Evolutionary conservation across 2,113 vertebrate species (phyloP), one percentile per base, ranked within the genome.

Genomic region (Eira barbara): DNA sequence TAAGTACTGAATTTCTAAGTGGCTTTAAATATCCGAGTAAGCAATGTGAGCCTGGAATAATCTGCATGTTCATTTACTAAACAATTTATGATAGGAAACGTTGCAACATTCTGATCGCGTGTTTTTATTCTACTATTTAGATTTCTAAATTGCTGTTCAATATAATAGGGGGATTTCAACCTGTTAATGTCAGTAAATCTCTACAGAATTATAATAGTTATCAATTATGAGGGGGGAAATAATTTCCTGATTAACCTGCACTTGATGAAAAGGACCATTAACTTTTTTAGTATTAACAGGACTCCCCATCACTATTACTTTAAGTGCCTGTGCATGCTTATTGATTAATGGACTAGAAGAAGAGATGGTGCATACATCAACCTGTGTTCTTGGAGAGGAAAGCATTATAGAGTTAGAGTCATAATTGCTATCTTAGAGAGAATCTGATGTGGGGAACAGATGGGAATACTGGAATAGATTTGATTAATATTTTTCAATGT

Each of bases 1-100:
- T 91, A 97, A 95, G 80, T 92, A 79, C 67, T 94, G 42, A 90
- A 98, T 97, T 97, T 98, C 98, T 97, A 98, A 98, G 97, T 49
- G 89, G 47, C 49, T 88, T 97, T 73, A 95, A 63, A 13, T 83
- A 97, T 96, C 92, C 83, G 39, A 97, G 59, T 89, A 92, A 96
- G 94, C 81, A 97, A 94, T 91, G 89, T 61, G 29, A 97, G 87
- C 91, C 93, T 74, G 67, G 71, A 79, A 96, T 95, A 84, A 55
- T 42, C 61, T 87, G 73, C 91, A 71, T 45, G 83, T n/a, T 92
- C 97, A 94, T 79, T 96, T 76, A 90, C 76, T 95, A 87, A 74
- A 96, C 83, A 95, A 95, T 94, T 98, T 85, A 89, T 93, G 88
- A 84, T 18, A 86, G 73, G 94, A 95, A 89, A 63, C 78, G 93